Percentiles rank a stretch among this genome's conserved stretches.
Conservation (phyloP, 2,113 vertebrate species). For the Amazona guildingii region DNA sequence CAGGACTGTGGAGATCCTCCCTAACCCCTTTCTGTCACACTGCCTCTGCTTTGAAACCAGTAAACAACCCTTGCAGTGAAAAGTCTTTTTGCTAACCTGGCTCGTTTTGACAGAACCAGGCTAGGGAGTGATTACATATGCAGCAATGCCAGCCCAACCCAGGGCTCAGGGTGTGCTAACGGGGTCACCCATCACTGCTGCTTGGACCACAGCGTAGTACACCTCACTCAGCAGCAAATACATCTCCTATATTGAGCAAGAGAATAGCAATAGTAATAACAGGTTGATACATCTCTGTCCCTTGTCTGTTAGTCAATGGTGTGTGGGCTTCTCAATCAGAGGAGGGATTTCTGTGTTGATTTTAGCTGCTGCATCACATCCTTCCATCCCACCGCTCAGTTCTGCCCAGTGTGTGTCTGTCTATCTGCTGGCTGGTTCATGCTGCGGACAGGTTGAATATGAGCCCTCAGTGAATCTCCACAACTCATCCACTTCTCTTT, state of each 20-base stretch:
- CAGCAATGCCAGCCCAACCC: not conserved
- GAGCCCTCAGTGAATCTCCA: not conserved
- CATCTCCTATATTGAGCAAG: not conserved
- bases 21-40: slow-evolving; percentile 46
- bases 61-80: slow-evolving; percentile 22
- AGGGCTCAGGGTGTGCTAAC: not conserved
- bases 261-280: not conserved
- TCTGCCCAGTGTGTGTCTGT: not conserved
- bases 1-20: not conserved
- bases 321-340: not conserved
- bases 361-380: not conserved
- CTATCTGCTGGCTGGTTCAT: not conserved
- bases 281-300: not conserved
- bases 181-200: not conserved
- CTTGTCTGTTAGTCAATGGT: not conserved
- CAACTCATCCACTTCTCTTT: not conserved
- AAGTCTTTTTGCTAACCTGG: slow-evolving; percentile 12
- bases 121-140: not conserved
- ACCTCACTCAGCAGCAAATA: not conserved
- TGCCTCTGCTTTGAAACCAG: slow-evolving; percentile 17
- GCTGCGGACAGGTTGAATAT: not conserved
- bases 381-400: not conserved
- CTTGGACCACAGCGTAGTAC: not conserved
- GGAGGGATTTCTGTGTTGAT: not conserved
- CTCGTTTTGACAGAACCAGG: slow-evolving; percentile 33